Evolutionary conservation across 2,797 vertebrate species (phyloP).

Genomic region (Lacerta bilineata): DNA sequence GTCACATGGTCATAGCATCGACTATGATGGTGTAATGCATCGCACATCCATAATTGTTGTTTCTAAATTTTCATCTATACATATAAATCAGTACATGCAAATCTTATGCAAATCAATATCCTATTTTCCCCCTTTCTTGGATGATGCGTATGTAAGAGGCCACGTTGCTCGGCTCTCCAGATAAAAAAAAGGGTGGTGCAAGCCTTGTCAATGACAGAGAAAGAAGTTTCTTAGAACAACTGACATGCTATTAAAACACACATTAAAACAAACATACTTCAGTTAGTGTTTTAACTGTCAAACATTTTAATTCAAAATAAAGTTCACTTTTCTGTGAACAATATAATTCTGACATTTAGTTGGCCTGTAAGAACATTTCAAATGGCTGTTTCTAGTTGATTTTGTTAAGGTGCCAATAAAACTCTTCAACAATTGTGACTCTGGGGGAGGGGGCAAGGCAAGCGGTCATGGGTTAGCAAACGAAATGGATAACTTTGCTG

Average conservation of each 20-base stretch:
- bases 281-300: conserved; percentile 12
- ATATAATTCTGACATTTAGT: conserved; percentile 22
- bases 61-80: too few relatives aligned
- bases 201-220: neutral
- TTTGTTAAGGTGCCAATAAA: conserved; percentile 24
- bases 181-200: neutral
- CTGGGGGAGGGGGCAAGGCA: neutral
- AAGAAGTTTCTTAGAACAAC: conserved; percentile 2
- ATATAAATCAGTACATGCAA: too few relatives aligned
- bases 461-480: conserved; percentile 4
- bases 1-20: too few relatives aligned
- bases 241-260: neutral
- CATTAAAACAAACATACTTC: neutral
- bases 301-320: conserved; percentile 25
- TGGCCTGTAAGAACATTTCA: conserved; percentile 26
- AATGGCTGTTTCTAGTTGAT: neutral
- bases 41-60: too few relatives aligned
- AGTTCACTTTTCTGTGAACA: conserved; percentile 23
- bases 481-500: neutral
- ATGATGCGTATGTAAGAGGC: too few relatives aligned
- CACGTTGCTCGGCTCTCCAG: neutral
- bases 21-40: too few relatives aligned
- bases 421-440: neutral
- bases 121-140: too few relatives aligned
- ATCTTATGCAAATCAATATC: too few relatives aligned